Evolutionary conservation across 2,888 invertebrate species (phyloP), one percentile per base, ranked within the genome.

Genomic region (Monoplex corrugatus): DNA sequence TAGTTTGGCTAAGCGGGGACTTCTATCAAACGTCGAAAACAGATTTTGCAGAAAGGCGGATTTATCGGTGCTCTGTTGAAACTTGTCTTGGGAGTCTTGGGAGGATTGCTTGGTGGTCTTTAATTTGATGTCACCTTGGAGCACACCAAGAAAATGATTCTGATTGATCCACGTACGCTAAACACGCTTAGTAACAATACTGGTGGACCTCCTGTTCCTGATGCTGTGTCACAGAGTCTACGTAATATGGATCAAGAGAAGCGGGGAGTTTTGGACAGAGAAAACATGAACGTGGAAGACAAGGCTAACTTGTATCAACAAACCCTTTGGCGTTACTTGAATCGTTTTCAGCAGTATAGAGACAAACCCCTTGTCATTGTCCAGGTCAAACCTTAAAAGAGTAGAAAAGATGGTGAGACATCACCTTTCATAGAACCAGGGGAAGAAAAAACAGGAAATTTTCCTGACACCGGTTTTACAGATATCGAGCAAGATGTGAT

Each of bases 21-120:
- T 10, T 80, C 38, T 16, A 43, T 45, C 45, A 86, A 40, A 19
- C n/a, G 35, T 75, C 32, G 63, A 35, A 84, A 84, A 44, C 63
- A 80, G 44, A 86, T 44, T 23, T 75, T 57, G 44, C 85, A 57
- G 40, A 80, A 63, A 86, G 88, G 32, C 57, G 86, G 35, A 63
- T 85, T 86, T 13, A 32, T 43, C 38, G 68, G 38, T 40, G 50
- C 45, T n/a, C 32, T 82, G 23, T 2, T 82, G 10, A 82, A 82
- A 45, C 82, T 45, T 0, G 43, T 43, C 35, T 16, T 35, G 72
- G 8, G 32, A 10, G 23, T 68, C 28, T 35, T 57, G n/a, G 63
- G 43, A 38, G n/a, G 84, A 28, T 2, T 57, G 13, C 19, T 68
- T 38, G 45, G 88, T n/a, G 50, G 35, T 2, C 45, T 78, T 32